Percentiles rank a stretch among this genome's conserved stretches.
These are phyloP conservation scores for Pammene aurita DNA, from an alignment of 2,888 invertebrate genomes.

Conservation along the genomic window DNA sequence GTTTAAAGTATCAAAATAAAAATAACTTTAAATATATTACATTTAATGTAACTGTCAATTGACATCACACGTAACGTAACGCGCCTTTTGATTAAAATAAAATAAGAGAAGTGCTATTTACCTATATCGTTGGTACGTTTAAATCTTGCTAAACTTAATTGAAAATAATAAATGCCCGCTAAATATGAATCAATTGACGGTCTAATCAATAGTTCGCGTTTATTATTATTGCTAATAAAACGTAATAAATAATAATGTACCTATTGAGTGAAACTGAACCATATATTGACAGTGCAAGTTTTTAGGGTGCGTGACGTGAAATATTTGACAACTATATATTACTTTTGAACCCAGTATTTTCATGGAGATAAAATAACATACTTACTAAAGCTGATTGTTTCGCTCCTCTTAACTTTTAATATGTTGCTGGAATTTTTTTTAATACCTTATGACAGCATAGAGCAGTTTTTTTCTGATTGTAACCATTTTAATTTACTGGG, in stretches of 20 bases:
- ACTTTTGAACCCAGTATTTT: conserved; percentile 28
- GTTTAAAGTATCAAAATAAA: conserved; percentile 33
- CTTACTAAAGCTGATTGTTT: conserved; percentile 11
- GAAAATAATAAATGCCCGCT: neutral
- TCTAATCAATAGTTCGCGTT: neutral
- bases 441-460: conserved; percentile 8
- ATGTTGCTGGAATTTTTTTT: neutral
- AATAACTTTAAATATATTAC: conserved; percentile 13
- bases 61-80: conserved; percentile 33
- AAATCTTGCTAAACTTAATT: neutral
- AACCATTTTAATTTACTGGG: conserved; percentile 38
- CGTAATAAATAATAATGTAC: no score
- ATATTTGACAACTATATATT: neutral
- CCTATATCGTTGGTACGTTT: neutral
- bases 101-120: conserved; percentile 4
- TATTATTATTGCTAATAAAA: neutral
- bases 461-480: conserved; percentile 20
- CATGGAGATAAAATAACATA: conserved; percentile 7
- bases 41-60: conserved; percentile 26
- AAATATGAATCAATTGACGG: neutral
- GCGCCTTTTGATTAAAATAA: conserved; percentile 35
- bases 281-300: neutral
- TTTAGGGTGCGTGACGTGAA: conserved; percentile 15
- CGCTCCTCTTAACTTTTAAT: conserved; percentile 1
- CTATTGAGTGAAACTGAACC: neutral